phyloP scores from a whole-genome alignment of 2,113 vertebrate species.

The Archocentrus centrarchus region DNA sequence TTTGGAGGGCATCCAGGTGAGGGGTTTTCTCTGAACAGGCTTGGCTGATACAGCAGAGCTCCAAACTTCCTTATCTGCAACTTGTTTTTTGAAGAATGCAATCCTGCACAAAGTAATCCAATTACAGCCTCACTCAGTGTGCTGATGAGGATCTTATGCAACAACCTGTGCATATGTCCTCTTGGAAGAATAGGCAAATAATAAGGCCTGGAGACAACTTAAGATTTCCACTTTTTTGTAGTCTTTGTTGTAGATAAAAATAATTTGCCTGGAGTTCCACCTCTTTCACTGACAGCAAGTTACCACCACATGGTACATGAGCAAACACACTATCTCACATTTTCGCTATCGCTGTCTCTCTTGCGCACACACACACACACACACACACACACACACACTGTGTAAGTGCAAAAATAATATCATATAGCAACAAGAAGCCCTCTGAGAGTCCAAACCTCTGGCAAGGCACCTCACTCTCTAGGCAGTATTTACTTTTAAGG shows the following conservation, averaged over 20 bases:
- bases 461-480: too few species aligned
- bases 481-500: too few species aligned
- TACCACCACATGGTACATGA: background rate
- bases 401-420: background rate
- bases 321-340: too few species aligned
- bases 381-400: background rate
- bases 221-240: background rate
- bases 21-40: constrained; percentile 63
- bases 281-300: background rate
- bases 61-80: constrained; percentile 28
- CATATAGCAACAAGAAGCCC: background rate
- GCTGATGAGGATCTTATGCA: background rate
- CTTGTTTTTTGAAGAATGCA: background rate
- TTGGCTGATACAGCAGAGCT: background rate
- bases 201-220: background rate
- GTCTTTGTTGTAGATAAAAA: background rate
- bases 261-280: background rate
- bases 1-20: constrained; percentile 85
- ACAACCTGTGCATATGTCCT: background rate
- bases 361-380: background rate
- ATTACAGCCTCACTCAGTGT: background rate
- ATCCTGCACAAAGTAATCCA: background rate
- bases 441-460: too few species aligned
- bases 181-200: constrained; percentile 9
- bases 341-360: background rate